A percentile compares a stretch with the other conserved stretches of the same genome.
phyloP scores from a whole-genome alignment of 2,888 invertebrate species.

The Prostheceraeus crozeri region DNA sequence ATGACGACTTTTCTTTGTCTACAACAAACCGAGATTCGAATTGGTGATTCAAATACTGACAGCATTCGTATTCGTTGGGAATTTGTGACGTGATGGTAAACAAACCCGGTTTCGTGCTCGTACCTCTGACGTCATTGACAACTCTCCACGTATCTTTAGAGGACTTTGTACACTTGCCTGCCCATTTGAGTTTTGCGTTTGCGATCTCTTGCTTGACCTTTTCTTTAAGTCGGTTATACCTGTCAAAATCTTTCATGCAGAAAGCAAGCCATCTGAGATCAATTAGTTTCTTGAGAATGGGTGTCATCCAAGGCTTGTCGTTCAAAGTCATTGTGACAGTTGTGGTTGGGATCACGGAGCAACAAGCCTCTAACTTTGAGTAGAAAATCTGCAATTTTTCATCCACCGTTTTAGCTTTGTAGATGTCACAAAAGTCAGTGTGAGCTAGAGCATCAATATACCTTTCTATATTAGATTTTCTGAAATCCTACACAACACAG shows the following conservation, averaged over 20 bases:
- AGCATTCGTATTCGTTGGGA: no score
- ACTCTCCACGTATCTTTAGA: constrained; percentile 14
- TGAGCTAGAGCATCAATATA: constrained; percentile 5
- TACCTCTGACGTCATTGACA: constrained; percentile 4
- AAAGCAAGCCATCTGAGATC: constrained; percentile 3
- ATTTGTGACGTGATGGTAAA: no score
- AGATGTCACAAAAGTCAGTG: constrained; percentile 4
- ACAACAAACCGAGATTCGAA: no score
- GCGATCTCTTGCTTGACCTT: constrained; percentile 8
- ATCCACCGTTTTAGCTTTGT: background rate
- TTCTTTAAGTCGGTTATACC: constrained; percentile 7
- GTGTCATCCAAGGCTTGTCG: constrained; percentile 18
- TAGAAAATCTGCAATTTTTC: constrained; percentile 12
- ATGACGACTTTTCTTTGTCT: no score
- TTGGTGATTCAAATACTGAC: no score
- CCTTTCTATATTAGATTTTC: constrained; percentile 19
- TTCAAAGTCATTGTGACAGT: background rate
- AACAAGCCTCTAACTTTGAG: constrained; percentile 1
- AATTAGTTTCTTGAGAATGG: constrained; percentile 5
- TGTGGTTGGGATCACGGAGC: background rate
- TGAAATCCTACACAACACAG: no score
- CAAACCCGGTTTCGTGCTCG: constrained; percentile 21
- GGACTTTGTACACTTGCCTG: background rate
- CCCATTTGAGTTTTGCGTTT: background rate
- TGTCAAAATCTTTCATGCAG: constrained; percentile 1